A percentile compares a stretch with the other conserved stretches of the same genome.
These are phyloP conservation scores for Drosophila macrothrix DNA, from an alignment of 2,888 invertebrate genomes.

Conservation along the genomic window DNA sequence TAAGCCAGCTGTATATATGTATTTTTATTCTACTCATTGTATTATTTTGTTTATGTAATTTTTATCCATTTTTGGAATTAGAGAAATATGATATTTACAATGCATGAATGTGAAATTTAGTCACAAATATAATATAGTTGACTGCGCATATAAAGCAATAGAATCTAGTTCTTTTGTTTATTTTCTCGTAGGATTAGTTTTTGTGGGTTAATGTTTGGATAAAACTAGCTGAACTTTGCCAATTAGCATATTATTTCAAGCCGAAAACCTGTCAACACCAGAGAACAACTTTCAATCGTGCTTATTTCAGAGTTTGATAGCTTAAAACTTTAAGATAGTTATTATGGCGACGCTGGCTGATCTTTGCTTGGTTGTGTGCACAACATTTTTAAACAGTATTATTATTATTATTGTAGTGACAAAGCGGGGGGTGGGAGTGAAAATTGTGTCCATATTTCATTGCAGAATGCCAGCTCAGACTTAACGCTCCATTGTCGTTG, in stretches of 20 bases:
- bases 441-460: conserved; percentile 19
- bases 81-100: background rate
- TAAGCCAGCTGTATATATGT: background rate
- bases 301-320: conserved; percentile 2
- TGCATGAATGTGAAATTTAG: background rate
- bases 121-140: background rate
- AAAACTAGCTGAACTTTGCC: background rate
- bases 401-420: conserved; percentile 14
- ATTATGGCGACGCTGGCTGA: background rate
- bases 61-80: background rate
- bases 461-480: conserved; percentile 37
- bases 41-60: too few species aligned
- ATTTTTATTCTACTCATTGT: too few species aligned
- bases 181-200: background rate
- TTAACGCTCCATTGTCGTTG: conserved; percentile 46
- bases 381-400: conserved; percentile 24
- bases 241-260: conserved; percentile 10
- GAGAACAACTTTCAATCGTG: conserved; percentile 7
- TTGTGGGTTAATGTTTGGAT: background rate
- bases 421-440: conserved; percentile 2
- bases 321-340: background rate
- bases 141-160: background rate
- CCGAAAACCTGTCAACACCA: conserved; percentile 4
- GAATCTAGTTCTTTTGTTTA: background rate
- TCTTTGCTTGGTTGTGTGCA: conserved; percentile 14